Evolutionary conservation across 2,797 vertebrate species (phyloP).

Genomic region (Oreortyx pictus): DNA sequence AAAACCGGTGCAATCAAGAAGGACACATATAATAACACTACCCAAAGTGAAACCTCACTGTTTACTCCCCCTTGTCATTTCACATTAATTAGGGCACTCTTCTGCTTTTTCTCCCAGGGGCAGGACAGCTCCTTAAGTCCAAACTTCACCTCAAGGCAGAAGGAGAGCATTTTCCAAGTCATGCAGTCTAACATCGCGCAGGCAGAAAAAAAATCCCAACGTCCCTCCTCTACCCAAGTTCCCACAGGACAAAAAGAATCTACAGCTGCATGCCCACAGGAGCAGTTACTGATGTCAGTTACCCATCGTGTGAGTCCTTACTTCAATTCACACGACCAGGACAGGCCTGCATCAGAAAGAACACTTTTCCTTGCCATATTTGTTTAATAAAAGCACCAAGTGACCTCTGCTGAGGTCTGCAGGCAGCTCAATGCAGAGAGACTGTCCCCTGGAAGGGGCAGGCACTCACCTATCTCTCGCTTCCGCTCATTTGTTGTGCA

Average conservation of each 20-base stretch:
- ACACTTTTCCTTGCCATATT: fast-evolving
- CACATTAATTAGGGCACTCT: neutral
- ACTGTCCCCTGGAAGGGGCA: neutral
- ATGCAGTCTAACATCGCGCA: fast-evolving
- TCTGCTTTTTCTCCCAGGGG: neutral
- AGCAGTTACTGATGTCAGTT: too few species aligned
- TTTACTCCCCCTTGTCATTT: neutral
- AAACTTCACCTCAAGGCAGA: neutral
- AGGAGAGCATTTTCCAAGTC: neutral
- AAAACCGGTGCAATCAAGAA: neutral
- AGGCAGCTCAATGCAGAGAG: neutral
- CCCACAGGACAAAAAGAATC: neutral
- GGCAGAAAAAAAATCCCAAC: neutral
- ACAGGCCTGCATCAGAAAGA: neutral
- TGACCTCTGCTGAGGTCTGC: neutral
- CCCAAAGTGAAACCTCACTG: neutral
- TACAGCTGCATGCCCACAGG: neutral
- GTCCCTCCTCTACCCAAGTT: neutral
- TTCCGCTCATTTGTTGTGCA: constrained; percentile 97
- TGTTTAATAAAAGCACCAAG: neutral
- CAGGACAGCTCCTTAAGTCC: neutral
- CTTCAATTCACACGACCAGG: neutral
- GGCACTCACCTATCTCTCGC: constrained; percentile 92
- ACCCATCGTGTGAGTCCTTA: fast-evolving
- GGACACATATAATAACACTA: neutral